Evolutionary conservation across 1,140 invertebrate genomes (phyloP).

Genomic region (Hyles vespertilio): DNA sequence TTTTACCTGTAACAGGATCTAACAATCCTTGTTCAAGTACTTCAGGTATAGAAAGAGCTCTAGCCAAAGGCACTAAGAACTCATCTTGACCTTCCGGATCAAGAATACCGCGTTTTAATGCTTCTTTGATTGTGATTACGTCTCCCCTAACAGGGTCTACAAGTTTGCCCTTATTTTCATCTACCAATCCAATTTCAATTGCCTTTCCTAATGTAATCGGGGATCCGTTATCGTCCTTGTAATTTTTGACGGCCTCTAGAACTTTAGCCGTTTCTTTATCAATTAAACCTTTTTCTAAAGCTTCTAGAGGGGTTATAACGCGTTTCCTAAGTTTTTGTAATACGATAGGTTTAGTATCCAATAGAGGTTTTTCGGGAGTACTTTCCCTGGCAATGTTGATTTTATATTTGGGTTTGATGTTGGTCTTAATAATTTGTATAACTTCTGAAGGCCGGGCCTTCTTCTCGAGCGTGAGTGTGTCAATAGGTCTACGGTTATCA

Average conservation of each 20-base stretch:
- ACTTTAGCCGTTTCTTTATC: conserved; percentile 84
- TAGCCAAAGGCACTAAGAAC: conserved; percentile 87
- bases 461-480: conserved; percentile 36
- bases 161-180: conserved; percentile 86
- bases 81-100: conserved; percentile 87
- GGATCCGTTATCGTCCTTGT: conserved; percentile 75
- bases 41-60: conserved; percentile 88
- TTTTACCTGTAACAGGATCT: conserved; percentile 84
- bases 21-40: conserved; percentile 89
- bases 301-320: conserved; percentile 83
- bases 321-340: conserved; percentile 87
- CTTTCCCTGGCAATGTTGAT: conserved; percentile 79
- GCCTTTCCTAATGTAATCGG: conserved; percentile 85
- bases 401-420: conserved; percentile 82
- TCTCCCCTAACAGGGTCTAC: conserved; percentile 90
- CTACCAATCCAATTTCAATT: conserved; percentile 83
- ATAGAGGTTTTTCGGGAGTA: conserved; percentile 72
- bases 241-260: conserved; percentile 78
- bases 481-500: conserved; percentile 49
- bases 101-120: conserved; percentile 88
- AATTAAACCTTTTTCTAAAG: conserved; percentile 83
- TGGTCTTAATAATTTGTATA: conserved; percentile 62
- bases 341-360: conserved; percentile 82
- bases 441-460: conserved; percentile 55
- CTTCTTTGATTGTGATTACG: conserved; percentile 87